Evolutionary conservation across 1,140 invertebrate species (phyloP), one percentile per base, ranked within the genome.

Genomic region (Brachionus rubens): DNA sequence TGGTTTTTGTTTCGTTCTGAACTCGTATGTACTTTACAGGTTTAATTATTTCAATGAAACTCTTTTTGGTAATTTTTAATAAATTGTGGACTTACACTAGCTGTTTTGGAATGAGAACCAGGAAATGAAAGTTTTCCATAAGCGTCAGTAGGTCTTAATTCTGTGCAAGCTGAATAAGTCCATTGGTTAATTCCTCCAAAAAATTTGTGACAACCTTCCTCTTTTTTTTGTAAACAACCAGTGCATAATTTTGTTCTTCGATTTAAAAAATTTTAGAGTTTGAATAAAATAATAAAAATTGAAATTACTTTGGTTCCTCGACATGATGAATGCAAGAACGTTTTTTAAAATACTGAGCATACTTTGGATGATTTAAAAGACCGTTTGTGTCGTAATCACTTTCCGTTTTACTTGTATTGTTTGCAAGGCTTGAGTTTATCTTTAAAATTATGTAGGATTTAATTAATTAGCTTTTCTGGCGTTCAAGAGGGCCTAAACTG

Each of bases 341-440:
- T 50, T 72, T 72, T 72, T 72, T 72, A 24, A 72, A 72, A 33
- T 50, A 72, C 40, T 72, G 68, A 14, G 68, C 68, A 50, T 72
- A 72, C n/a, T 54, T 72, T 14, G 68, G 68, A 40, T 72, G 68
- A n/a, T 72, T 72, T 28, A 72, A 54, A 50, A 72, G 40, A 14
- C 59, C 59, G 43, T 65, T 65, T 21, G 59, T 43, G 10, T 65
- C 59, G 21, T 14, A 24, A 3, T 3, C 3, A 24, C 12, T 26
- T 7, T 65, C 59, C 0, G 16, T 43, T 24, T 43, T 14, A 26
- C n/a, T 19, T 14, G 40, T 28, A n/a, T n/a, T n/a, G n/a, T n/a
- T n/a, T n/a, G n/a, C n/a, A n/a, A n/a, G n/a, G n/a, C n/a, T n/a
- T n/a, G n/a, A n/a, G n/a, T n/a, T n/a, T n/a, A n/a, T n/a, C n/a